Evolutionary conservation across 2,888 invertebrate genomes (phyloP).

Genomic region (Cephus sareptanus): DNA sequence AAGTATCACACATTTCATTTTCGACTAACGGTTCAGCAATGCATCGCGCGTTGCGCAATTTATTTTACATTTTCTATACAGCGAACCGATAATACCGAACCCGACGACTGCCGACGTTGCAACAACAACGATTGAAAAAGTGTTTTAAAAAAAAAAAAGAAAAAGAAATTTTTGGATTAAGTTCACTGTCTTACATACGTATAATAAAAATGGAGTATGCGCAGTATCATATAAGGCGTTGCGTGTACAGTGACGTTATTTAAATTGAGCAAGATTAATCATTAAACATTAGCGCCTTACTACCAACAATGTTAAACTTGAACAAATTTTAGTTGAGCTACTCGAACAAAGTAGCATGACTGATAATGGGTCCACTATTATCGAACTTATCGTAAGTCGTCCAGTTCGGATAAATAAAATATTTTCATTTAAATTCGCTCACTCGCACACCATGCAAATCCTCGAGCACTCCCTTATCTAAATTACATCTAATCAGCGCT

Average conservation of each 20-base stretch:
- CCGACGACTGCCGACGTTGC: not conserved
- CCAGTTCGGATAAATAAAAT: not conserved
- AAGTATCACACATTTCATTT: not conserved
- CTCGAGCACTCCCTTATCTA: slow-evolving; percentile 5
- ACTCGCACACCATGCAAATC: not conserved
- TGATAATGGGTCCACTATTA: not conserved
- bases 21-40: not conserved
- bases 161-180: not conserved
- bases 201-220: not conserved
- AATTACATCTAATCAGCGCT: slow-evolving; percentile 17
- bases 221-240: not conserved
- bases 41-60: not conserved
- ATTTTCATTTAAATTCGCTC: not conserved
- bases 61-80: not conserved
- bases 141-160: not conserved
- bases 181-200: not conserved
- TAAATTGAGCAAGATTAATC: not conserved
- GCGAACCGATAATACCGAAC: not conserved
- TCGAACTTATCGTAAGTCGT: not conserved
- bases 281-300: not conserved
- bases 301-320: not conserved
- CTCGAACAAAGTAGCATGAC: not conserved
- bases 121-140: not conserved
- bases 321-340: not conserved
- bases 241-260: not conserved